Evolutionary conservation across 2,113 vertebrate species (phyloP).

Genomic region (Electrona antarctica): DNA sequence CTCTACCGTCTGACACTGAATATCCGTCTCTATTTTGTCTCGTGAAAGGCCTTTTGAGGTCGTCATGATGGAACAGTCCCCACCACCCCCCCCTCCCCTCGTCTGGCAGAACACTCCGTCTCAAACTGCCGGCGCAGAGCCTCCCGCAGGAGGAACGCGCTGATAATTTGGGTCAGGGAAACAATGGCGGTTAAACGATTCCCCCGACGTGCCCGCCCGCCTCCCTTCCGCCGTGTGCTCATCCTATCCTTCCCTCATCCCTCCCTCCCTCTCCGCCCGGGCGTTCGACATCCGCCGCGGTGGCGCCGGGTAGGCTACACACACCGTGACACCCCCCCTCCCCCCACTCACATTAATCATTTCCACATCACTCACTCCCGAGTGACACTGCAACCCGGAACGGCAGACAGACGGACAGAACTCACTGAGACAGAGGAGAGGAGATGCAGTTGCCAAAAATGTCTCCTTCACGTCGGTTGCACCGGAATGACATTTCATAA

Average conservation of each 20-base stretch:
- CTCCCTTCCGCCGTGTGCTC: too few species aligned
- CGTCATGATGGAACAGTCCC: too few species aligned
- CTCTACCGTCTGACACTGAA: too few species aligned
- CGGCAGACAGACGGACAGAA: background rate
- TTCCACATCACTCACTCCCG: slow-evolving; percentile 22
- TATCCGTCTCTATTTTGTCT: too few species aligned
- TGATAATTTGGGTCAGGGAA: background rate
- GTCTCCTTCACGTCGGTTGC: slow-evolving; percentile 25
- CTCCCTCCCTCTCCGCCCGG: background rate
- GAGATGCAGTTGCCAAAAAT: background rate
- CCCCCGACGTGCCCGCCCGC: background rate
- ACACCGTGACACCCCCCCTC: background rate
- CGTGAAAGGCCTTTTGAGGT: too few species aligned
- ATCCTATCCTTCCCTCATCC: slow-evolving; percentile 14
- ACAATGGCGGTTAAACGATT: background rate
- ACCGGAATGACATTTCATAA: slow-evolving; percentile 16
- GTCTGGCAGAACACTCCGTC: too few species aligned
- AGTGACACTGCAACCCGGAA: slow-evolving; percentile 3
- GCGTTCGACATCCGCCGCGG: slow-evolving; percentile 13
- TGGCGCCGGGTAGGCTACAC: background rate
- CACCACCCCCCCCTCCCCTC: too few species aligned
- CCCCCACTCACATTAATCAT: slow-evolving; percentile 45
- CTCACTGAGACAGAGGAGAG: slow-evolving; percentile 1
- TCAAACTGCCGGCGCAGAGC: too few species aligned
- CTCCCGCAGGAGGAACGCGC: too few species aligned